Evolutionary conservation across 2,888 invertebrate genomes (phyloP).

Genomic region (Horisme vitalbata): DNA sequence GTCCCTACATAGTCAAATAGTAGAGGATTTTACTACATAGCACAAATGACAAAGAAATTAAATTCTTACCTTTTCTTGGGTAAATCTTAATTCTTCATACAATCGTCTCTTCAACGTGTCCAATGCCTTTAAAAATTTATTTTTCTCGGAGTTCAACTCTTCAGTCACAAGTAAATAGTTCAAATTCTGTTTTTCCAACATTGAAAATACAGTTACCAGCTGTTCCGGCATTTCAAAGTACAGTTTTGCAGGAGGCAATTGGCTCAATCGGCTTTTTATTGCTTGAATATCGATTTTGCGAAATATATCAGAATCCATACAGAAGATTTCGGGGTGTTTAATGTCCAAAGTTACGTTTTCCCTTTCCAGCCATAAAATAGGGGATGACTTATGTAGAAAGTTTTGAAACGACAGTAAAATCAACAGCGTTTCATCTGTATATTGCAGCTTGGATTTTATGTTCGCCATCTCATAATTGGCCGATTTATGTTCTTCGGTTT

Average conservation of each 20-base stretch:
- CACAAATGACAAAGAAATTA: not conserved
- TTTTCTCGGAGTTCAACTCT: conserved; percentile 65
- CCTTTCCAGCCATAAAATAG: conserved; percentile 68
- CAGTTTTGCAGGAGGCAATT: conserved; percentile 57
- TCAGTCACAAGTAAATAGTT: conserved; percentile 73
- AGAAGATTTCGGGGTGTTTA: conserved; percentile 56
- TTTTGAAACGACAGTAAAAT: conserved; percentile 72
- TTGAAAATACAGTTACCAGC: conserved; percentile 57
- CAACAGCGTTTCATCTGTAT: conserved; percentile 66
- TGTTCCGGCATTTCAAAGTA: conserved; percentile 69
- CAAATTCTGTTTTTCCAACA: conserved; percentile 71
- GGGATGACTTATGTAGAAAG: conserved; percentile 68
- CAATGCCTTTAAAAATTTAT: conserved; percentile 62
- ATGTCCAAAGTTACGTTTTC: conserved; percentile 52
- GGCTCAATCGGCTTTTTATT: conserved; percentile 48
- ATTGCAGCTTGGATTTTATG: conserved; percentile 70
- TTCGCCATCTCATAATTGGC: conserved; percentile 67
- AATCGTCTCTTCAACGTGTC: conserved; percentile 53
- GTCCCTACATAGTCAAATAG: too few relatives aligned
- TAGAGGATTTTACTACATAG: too few relatives aligned
- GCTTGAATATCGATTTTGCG: conserved; percentile 49
- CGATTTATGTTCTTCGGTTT: conserved; percentile 68
- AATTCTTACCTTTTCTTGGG: conserved; percentile 61
- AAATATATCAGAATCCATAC: conserved; percentile 60
- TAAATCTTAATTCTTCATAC: conserved; percentile 55